A percentile compares a stretch with the other conserved stretches of the same genome.
Evolutionary conservation across 2,797 vertebrate genomes (phyloP).

Genomic region (Ctenopoma multispine): DNA sequence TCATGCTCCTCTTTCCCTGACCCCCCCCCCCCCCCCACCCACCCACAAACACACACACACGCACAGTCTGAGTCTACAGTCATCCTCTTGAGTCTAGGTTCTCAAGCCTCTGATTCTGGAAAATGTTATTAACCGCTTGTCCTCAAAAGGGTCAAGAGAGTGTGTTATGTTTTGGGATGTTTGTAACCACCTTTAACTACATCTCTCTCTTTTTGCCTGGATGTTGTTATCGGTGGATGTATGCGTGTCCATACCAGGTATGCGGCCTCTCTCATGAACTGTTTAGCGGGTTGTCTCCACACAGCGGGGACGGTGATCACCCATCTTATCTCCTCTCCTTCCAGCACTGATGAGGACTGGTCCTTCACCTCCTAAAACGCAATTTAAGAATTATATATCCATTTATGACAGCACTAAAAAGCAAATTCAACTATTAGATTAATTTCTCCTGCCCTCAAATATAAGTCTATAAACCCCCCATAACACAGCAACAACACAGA

Average conservation of each 20-base stretch:
- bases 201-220: too few relatives aligned
- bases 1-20: conserved; percentile 13
- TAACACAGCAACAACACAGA: too few relatives aligned
- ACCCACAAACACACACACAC: neutral
- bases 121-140: too few relatives aligned
- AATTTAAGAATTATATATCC: neutral
- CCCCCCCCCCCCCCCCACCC: too few relatives aligned
- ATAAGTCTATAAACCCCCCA: neutral
- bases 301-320: conserved; percentile 97
- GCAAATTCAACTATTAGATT: neutral
- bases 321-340: conserved; percentile 89
- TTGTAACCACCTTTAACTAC: too few relatives aligned
- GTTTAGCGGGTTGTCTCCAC: conserved; percentile 97
- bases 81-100: neutral
- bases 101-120: neutral
- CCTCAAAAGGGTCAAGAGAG: too few relatives aligned
- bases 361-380: conserved; percentile 88
- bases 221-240: too few relatives aligned
- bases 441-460: neutral
- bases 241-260: conserved; percentile 86
- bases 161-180: too few relatives aligned
- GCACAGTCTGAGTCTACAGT: neutral
- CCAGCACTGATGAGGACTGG: conserved; percentile 86
- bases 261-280: conserved; percentile 97
- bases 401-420: neutral